Evolutionary conservation across 1,140 invertebrate genomes (phyloP).

Genomic region (Oncopodura yosiiana): DNA sequence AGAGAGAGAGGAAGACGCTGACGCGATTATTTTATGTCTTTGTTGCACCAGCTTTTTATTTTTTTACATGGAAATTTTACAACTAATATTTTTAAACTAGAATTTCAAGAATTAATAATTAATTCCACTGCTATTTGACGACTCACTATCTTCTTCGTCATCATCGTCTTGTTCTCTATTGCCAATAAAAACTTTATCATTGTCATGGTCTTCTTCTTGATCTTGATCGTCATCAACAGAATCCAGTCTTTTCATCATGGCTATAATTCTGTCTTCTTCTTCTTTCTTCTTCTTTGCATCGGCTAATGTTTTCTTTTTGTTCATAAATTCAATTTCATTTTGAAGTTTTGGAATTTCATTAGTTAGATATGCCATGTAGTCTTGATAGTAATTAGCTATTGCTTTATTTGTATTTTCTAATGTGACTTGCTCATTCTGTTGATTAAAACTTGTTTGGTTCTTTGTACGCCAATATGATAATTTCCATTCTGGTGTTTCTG

Average conservation of each 20-base stretch:
- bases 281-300: background rate
- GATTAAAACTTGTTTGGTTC: background rate
- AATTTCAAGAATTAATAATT: no score
- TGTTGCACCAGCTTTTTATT: no score
- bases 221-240: constrained; percentile 4
- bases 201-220: constrained; percentile 22
- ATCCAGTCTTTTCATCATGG: background rate
- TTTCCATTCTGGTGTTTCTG: constrained; percentile 20
- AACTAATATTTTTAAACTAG: no score
- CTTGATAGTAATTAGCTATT: constrained; percentile 23
- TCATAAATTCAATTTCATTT: constrained; percentile 10
- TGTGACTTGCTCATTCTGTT: no score
- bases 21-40: no score
- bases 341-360: constrained; percentile 22
- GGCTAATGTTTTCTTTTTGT: constrained; percentile 14
- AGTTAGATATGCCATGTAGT: constrained; percentile 21
- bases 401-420: no score
- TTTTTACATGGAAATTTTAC: no score
- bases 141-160: constrained; percentile 12
- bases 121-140: no score
- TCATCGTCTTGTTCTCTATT: constrained; percentile 37
- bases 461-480: constrained; percentile 20
- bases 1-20: no score
- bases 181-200: constrained; percentile 31
- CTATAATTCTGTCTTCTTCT: constrained; percentile 3